Evolutionary conservation across 2,888 invertebrate genomes (phyloP).

Genomic region (Nymphalis urticae): DNA sequence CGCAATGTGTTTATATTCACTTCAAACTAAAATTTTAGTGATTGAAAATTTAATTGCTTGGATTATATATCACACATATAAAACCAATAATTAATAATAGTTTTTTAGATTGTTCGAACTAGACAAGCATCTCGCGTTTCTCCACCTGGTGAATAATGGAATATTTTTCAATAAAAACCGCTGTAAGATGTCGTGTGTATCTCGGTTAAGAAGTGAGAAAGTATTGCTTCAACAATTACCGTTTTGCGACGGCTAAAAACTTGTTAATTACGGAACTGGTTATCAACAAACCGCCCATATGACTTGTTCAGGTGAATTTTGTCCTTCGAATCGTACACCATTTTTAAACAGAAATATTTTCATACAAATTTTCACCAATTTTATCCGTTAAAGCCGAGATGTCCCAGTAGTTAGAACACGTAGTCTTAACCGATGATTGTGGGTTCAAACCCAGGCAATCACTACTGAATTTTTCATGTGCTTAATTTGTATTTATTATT

Average conservation of each 20-base stretch:
- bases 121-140: constrained; percentile 34
- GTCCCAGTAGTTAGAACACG: no score
- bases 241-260: constrained; percentile 49
- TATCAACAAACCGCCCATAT: constrained; percentile 43
- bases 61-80: no score
- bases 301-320: constrained; percentile 36
- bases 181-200: constrained; percentile 26
- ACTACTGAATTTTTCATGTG: no score
- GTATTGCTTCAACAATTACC: constrained; percentile 53
- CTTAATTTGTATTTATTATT: no score
- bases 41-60: no score
- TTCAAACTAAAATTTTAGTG: no score
- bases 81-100: neutral
- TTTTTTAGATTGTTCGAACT: constrained; percentile 13
- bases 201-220: constrained; percentile 56
- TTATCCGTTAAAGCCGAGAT: neutral
- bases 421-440: no score
- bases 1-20: no score
- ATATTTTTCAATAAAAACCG: constrained; percentile 36
- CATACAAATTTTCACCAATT: neutral
- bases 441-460: no score
- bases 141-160: constrained; percentile 33
- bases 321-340: constrained; percentile 15
- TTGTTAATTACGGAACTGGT: constrained; percentile 50
- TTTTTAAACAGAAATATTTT: no score